Base-by-base conservation (phyloP, 2,888 invertebrate genomes). In the Gortyna flavago region DNA sequence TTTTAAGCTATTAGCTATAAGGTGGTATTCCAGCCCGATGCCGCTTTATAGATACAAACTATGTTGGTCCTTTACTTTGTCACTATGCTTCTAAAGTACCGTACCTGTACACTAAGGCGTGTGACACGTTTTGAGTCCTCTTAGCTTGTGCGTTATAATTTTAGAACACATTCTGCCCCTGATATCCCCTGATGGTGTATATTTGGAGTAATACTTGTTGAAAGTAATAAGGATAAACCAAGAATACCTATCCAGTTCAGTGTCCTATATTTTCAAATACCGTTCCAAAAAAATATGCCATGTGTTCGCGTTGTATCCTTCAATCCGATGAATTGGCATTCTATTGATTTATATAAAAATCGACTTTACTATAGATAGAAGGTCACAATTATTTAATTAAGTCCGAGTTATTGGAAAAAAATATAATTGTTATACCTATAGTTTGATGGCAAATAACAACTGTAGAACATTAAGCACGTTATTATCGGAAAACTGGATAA, bases 401-500 rank as follows among this genome's bases (percentile, higher is more conserved):
- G n/a, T 21, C n/a, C 3, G 61, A 44, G 25, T 21, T 21, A 64
- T 35, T 75, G 6, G 35, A 48, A 38, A 35, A 41, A 32, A 29
- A 35, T 0, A 59, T 59, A 32, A n/a, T 21, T 25, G 6, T 6
- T 29, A 71, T 8, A 18, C 51, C 4, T 54, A 41, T 32, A 71
- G 25, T 72, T 32, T 38, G 38, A 29, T 18, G 41, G 9, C 32
- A 48, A 81, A 61, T 38, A 65, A 57, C 13, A 68, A 62, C 1
- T 69, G 11, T 41, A 57, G 16, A 66, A 77, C 59, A 79, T 65
- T 62, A 35, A 71, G 61, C 57, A 78, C 62, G 21, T 70, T 62
- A 67, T 79, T 86, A n/a, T 67, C 61, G 70, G 66, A 54, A 68
- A 87, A 77, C n/a, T 59, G 44, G 35, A 70, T 77, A 32, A 78